phyloP scores from a whole-genome alignment of 2,797 vertebrate genomes.

The Rhadinocentrus ornatus region DNA sequence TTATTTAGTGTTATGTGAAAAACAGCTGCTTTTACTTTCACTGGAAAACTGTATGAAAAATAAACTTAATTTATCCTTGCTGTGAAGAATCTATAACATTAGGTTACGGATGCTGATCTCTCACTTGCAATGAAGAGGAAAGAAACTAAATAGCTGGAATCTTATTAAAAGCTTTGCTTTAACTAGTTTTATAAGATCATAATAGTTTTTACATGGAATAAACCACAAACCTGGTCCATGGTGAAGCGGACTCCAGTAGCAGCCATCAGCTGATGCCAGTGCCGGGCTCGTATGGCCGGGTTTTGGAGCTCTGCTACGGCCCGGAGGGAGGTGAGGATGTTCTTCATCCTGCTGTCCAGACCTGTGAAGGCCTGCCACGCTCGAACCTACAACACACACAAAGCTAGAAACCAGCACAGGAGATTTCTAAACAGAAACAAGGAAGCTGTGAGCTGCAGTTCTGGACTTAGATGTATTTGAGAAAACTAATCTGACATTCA shows the following conservation, averaged over 20 bases:
- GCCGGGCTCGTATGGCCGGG: slow-evolving; percentile 89
- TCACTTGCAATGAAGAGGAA: not conserved
- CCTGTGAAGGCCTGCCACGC: slow-evolving; percentile 90
- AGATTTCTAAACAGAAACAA: not conserved
- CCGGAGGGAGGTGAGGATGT: slow-evolving; percentile 88
- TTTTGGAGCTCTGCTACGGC: slow-evolving; percentile 93
- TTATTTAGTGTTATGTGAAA: not conserved
- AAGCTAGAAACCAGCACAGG: slow-evolving; percentile 14
- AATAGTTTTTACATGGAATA: not conserved
- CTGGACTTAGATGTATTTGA: slow-evolving; percentile 1
- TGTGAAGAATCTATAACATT: not conserved
- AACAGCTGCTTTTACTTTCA: not conserved
- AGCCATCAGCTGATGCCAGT: slow-evolving; percentile 93
- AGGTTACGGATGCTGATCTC: not conserved
- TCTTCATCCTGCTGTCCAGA: slow-evolving; percentile 89
- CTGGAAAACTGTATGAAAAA: not conserved
- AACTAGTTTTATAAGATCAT: not conserved
- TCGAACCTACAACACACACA: slow-evolving; percentile 69
- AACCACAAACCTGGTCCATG: slow-evolving; percentile 81
- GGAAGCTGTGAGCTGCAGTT: not conserved
- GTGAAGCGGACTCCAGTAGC: slow-evolving; percentile 87
- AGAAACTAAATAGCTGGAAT: not conserved
- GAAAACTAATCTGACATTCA: slow-evolving; percentile 1
- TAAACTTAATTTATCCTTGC: not conserved
- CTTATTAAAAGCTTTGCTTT: not conserved